Conservation (phyloP, 1,140 invertebrate species). For the Leptopilina boulardi region DNA sequence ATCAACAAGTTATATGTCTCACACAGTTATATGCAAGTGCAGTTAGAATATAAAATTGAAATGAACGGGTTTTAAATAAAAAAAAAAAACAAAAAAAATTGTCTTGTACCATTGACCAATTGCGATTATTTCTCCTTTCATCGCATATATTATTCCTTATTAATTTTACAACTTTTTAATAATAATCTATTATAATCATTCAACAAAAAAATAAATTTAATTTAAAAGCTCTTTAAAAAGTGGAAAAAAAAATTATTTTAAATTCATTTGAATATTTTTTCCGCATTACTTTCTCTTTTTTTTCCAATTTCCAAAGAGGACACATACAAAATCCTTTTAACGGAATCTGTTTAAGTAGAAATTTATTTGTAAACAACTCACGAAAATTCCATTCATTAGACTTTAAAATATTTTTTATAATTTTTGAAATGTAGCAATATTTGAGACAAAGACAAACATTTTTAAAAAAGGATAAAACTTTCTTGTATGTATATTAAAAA, state of each 20-base stretch:
- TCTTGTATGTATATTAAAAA: not conserved
- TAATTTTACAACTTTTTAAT: too few species aligned
- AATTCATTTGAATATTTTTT: too few species aligned
- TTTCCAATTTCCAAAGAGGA: not conserved
- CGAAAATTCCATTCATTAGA: not conserved
- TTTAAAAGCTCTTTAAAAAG: too few species aligned
- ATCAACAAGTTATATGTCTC: not conserved
- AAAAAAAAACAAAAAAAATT: not conserved
- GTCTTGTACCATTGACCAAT: too few species aligned
- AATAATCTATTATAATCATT: too few species aligned
- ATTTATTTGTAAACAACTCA: not conserved
- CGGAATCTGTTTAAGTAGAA: not conserved
- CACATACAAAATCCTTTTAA: not conserved
- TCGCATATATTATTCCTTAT: too few species aligned
- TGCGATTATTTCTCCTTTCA: too few species aligned
- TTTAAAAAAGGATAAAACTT: too few species aligned
- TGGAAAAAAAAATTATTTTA: too few species aligned
- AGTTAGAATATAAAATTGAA: slow-evolving; percentile 13
- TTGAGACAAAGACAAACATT: not conserved
- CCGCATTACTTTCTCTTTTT: not conserved
- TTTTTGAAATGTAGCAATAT: not conserved
- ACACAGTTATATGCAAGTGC: not conserved
- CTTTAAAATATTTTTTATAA: not conserved
- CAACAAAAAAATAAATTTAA: too few species aligned
- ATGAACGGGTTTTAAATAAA: not conserved